Conservation (phyloP, 2,888 invertebrate species). For the Gastracanthus pulcherrimus region DNA sequence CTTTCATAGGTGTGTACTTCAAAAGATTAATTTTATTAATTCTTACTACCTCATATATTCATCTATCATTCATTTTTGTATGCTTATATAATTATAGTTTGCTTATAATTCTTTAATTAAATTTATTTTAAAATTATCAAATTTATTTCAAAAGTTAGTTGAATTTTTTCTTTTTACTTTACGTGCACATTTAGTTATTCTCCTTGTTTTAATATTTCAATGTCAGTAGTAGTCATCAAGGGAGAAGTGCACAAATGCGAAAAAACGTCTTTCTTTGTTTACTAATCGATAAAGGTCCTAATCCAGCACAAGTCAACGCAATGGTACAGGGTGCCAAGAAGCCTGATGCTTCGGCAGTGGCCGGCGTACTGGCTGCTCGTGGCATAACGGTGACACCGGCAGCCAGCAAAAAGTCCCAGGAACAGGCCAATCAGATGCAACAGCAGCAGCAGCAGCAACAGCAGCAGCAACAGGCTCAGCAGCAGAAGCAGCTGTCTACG, state of each 20-base stretch:
- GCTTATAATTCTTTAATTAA: conserved; percentile 12
- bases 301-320: conserved; percentile 72
- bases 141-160: conserved; percentile 21
- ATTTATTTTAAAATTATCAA: conserved; percentile 28
- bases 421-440: conserved; percentile 68
- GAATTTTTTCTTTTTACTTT: conserved; percentile 37
- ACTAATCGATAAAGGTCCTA: conserved; percentile 73
- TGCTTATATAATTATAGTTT: conserved; percentile 4
- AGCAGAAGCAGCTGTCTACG: conserved; percentile 72
- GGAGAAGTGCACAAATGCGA: conserved; percentile 63
- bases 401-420: conserved; percentile 75
- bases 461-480: conserved; percentile 59
- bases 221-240: conserved; percentile 24
- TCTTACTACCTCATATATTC: neutral
- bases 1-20: neutral
- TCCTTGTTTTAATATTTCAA: conserved; percentile 50
- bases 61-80: neutral
- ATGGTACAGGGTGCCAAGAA: conserved; percentile 77
- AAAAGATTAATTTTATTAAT: neutral
- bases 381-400: conserved; percentile 88
- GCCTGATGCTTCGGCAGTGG: conserved; percentile 87
- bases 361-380: conserved; percentile 86
- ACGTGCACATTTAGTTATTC: conserved; percentile 55
- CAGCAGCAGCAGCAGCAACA: conserved; percentile 64
- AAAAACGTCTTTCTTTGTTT: conserved; percentile 62